Conservation (phyloP, 2,888 invertebrate species). For the Coelinius sp. region DNA sequence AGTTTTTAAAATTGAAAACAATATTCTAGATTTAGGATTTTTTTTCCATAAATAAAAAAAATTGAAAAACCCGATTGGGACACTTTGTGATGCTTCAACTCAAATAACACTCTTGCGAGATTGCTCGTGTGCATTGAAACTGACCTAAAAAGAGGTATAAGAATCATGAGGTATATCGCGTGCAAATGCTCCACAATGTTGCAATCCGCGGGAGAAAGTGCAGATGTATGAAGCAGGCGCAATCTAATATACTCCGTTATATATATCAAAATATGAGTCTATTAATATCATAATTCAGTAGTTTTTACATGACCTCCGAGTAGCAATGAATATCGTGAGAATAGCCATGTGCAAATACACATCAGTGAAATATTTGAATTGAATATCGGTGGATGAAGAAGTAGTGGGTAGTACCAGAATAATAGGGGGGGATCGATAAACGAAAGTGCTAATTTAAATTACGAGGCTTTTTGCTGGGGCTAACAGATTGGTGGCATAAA, state of each 20-base stretch:
- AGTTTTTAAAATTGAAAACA: too few species aligned
- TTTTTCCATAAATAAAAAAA: neutral
- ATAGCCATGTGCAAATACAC: neutral
- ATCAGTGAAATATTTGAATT: neutral
- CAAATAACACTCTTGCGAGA: neutral
- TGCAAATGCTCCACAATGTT: constrained; percentile 31
- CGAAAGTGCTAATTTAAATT: constrained; percentile 59
- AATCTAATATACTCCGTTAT: neutral
- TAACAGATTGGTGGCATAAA: constrained; percentile 57
- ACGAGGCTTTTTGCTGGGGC: constrained; percentile 47
- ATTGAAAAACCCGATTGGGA: neutral
- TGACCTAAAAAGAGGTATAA: constrained; percentile 1
- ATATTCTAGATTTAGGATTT: too few species aligned
- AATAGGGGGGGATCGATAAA: constrained; percentile 41
- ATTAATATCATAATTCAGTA: constrained; percentile 5
- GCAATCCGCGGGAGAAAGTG: constrained; percentile 34
- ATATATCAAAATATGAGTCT: neutral
- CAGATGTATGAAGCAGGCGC: constrained; percentile 30
- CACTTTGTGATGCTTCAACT: neutral
- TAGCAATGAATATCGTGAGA: neutral
- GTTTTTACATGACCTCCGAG: neutral
- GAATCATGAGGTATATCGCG: constrained; percentile 18
- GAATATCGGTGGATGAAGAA: neutral
- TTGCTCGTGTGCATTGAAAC: constrained; percentile 14
- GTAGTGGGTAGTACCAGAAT: neutral